Evolutionary conservation across 1,140 invertebrate genomes (phyloP).

Genomic region (Mizuhopecten yessoensis): DNA sequence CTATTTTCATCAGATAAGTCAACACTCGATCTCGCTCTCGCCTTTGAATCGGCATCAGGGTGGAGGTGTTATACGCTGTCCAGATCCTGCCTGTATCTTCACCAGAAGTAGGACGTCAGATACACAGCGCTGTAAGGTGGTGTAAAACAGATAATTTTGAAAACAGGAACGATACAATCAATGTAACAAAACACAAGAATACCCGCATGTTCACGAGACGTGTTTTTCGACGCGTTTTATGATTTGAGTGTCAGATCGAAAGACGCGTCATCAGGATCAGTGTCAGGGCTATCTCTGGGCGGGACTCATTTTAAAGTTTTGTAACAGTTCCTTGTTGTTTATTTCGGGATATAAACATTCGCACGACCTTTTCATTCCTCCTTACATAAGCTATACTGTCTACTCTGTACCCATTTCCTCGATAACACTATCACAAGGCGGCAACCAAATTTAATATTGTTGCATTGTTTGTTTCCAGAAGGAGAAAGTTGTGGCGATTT

Average conservation of each 20-base stretch:
- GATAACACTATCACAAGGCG: conserved; percentile 31
- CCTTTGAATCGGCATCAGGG: neutral
- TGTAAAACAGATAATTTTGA: neutral
- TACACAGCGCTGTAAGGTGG: neutral
- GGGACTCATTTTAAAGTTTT: neutral
- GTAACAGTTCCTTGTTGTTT: neutral
- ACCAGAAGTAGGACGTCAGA: neutral
- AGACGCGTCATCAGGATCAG: neutral
- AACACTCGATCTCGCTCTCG: neutral
- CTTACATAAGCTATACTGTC: neutral
- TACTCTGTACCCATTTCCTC: neutral
- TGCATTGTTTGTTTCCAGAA: conserved; percentile 27
- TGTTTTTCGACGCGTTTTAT: neutral
- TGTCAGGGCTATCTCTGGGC: neutral
- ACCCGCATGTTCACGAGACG: neutral
- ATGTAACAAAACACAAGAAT: neutral
- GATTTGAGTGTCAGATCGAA: neutral
- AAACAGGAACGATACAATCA: neutral
- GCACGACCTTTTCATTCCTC: neutral
- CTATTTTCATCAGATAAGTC: neutral
- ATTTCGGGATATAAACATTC: conserved; percentile 20
- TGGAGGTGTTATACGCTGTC: neutral
- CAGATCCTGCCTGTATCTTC: neutral
- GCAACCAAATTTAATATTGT: neutral
- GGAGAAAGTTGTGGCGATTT: neutral